Evolutionary conservation across 1,140 invertebrate genomes (phyloP).

Genomic region (Mizuhopecten yessoensis): DNA sequence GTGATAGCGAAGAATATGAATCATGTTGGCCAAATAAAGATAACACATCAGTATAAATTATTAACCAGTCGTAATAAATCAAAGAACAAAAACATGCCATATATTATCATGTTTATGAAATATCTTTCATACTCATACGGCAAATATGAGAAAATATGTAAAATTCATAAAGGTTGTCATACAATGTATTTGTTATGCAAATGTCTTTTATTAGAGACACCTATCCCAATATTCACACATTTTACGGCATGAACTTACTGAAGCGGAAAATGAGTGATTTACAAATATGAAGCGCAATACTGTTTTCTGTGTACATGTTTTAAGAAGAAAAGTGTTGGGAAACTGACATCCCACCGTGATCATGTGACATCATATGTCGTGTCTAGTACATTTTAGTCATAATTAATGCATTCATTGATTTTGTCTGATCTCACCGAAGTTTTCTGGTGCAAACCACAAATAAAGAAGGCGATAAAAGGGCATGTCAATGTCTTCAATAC

Average conservation of each 20-base stretch:
- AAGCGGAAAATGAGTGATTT: neutral
- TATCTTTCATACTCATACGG: neutral
- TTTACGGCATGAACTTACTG: neutral
- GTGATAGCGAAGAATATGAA: neutral
- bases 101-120: neutral
- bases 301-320: neutral
- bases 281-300: neutral
- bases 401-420: neutral
- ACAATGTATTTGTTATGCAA: neutral
- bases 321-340: neutral
- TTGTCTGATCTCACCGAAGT: neutral
- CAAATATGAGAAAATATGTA: neutral
- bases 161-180: conserved; percentile 1
- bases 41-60: neutral
- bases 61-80: neutral
- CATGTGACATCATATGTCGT: conserved; percentile 1
- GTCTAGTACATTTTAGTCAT: conserved; percentile 28
- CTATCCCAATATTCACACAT: neutral
- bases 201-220: neutral
- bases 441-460: conserved; percentile 26
- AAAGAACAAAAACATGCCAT: neutral
- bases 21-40: neutral
- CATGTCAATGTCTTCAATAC: neutral
- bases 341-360: neutral
- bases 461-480: neutral